phyloP scores from a whole-genome alignment of 2,888 invertebrate genomes.

The Tipula helvola region DNA sequence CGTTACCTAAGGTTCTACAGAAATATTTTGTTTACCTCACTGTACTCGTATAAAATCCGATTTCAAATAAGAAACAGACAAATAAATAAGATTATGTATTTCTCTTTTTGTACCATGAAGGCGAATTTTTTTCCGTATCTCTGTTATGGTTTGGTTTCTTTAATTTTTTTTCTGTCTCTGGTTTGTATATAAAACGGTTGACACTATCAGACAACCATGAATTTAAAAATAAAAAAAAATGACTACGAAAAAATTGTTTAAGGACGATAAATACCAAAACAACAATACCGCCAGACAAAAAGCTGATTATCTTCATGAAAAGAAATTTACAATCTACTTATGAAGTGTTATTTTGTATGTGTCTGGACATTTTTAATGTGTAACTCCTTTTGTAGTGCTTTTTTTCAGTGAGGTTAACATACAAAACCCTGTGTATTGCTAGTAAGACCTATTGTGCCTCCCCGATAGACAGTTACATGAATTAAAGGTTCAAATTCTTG shows the following conservation, averaged over 20 bases:
- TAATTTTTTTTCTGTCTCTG: neutral
- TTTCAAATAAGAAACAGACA: neutral
- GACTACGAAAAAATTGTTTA: neutral
- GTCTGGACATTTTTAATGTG: neutral
- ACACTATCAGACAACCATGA: neutral
- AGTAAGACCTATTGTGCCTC: no score
- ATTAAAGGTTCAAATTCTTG: no score
- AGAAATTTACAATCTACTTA: neutral
- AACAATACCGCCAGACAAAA: neutral
- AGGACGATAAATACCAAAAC: neutral
- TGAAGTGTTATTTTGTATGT: neutral
- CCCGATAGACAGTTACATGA: no score
- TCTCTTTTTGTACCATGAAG: neutral
- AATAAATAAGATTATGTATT: neutral
- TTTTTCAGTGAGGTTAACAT: neutral
- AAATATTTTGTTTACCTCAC: neutral
- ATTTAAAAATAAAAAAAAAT: neutral
- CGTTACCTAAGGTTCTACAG: neutral
- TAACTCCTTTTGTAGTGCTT: neutral
- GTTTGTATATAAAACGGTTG: neutral
- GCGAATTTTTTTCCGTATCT: neutral
- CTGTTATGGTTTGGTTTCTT: neutral
- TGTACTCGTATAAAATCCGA: neutral
- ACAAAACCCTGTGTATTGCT: no score
- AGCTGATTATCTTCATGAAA: neutral